phyloP scores from a whole-genome alignment of 2,797 vertebrate species.

The Selene dorsalis region DNA sequence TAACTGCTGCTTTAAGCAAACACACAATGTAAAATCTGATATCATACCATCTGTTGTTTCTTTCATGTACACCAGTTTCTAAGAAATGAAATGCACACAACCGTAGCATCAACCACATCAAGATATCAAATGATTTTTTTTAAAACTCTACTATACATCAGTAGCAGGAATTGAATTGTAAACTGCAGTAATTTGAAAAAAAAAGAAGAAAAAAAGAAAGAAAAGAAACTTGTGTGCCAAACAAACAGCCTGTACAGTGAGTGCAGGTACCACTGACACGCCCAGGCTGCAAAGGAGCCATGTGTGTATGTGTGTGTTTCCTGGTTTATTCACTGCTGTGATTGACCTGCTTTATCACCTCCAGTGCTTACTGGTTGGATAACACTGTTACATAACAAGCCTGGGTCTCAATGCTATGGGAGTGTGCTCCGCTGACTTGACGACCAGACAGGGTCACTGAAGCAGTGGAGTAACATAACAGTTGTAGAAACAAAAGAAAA shows the following conservation, averaged over 20 bases:
- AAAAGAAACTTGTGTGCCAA: not conserved
- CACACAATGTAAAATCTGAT: not conserved
- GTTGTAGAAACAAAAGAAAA: conserved; percentile 11
- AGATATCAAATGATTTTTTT: not conserved
- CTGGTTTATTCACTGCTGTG: conserved; percentile 15
- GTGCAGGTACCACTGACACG: conserved; percentile 27
- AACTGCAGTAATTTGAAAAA: not conserved
- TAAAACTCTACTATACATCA: not conserved
- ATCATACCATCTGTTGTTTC: not conserved
- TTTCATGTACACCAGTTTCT: not conserved
- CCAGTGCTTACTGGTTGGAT: conserved; percentile 63
- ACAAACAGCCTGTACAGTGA: conserved; percentile 9
- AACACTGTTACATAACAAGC: conserved; percentile 74
- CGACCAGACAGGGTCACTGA: conserved; percentile 56
- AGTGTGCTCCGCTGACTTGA: conserved; percentile 34
- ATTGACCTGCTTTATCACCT: conserved; percentile 71
- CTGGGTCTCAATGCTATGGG: conserved; percentile 44
- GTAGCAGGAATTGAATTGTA: conserved; percentile 1
- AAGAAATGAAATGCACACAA: not conserved
- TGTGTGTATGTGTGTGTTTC: not conserved
- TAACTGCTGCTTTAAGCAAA: not conserved
- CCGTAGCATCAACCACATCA: not conserved
- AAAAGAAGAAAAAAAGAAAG: no score
- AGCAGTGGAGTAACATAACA: conserved; percentile 52
- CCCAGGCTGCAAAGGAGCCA: conserved; percentile 1